phyloP scores from a whole-genome alignment of 1,140 invertebrate genomes.

The Rhyacophila brunnea region DNA sequence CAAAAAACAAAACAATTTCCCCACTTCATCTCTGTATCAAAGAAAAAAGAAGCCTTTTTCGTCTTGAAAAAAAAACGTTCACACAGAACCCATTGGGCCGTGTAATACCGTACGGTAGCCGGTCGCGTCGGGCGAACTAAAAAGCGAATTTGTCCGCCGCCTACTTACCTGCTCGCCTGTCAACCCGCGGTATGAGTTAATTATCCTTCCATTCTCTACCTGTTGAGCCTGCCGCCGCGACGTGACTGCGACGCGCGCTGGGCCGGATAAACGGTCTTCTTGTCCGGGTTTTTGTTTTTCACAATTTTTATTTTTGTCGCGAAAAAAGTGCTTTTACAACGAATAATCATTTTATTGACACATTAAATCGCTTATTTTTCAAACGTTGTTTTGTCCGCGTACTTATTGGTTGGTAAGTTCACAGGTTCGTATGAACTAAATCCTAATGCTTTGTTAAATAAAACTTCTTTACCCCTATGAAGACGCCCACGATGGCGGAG shows the following conservation, averaged over 20 bases:
- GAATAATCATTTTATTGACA: too few relatives aligned
- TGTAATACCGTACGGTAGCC: slow-evolving; percentile 28
- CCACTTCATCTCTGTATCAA: background rate
- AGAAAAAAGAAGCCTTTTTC: background rate
- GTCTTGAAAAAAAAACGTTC: slow-evolving; percentile 1
- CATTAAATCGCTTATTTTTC: too few relatives aligned
- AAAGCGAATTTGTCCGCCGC: slow-evolving; percentile 32
- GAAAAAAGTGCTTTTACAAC: too few relatives aligned
- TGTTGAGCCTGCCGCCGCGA: background rate
- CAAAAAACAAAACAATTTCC: too few relatives aligned
- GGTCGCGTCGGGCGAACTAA: slow-evolving; percentile 15
- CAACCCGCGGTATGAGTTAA: slow-evolving; percentile 33
- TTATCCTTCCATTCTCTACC: slow-evolving; percentile 20
- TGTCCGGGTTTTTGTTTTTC: slow-evolving; percentile 1
- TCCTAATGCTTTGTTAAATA: too few relatives aligned
- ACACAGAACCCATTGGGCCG: slow-evolving; percentile 26
- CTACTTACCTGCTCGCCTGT: slow-evolving; percentile 21
- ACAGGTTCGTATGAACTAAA: too few relatives aligned
- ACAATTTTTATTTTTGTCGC: too few relatives aligned
- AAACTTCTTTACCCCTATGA: too few relatives aligned
- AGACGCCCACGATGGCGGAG: too few relatives aligned
- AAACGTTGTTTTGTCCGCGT: too few relatives aligned
- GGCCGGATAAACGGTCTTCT: too few relatives aligned
- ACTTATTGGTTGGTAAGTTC: too few relatives aligned
- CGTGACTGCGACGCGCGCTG: background rate